These are phyloP conservation scores for Ypsolopha scabrella DNA, from an alignment of 2,888 invertebrate genomes.

Conservation along the genomic window DNA sequence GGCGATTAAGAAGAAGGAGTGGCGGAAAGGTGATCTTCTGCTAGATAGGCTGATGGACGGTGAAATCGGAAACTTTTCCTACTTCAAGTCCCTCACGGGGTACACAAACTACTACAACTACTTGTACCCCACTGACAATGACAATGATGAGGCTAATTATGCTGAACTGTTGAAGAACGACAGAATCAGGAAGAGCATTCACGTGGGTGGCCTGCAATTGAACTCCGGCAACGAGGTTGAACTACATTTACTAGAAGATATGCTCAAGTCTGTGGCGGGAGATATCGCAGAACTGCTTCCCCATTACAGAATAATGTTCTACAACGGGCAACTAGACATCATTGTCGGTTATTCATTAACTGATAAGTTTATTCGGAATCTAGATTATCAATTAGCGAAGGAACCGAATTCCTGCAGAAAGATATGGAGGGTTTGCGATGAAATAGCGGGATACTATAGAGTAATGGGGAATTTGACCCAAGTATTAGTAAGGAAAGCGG, in stretches of 20 bases:
- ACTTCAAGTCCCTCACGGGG: slow-evolving; percentile 77
- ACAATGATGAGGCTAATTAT: slow-evolving; percentile 44
- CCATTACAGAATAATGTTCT: slow-evolving; percentile 68
- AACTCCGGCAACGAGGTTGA: slow-evolving; percentile 58
- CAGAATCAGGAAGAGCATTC: slow-evolving; percentile 62
- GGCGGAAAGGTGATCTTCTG: slow-evolving; percentile 74
- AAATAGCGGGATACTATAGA: slow-evolving; percentile 81
- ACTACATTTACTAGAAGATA: slow-evolving; percentile 60
- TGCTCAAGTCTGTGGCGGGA: slow-evolving; percentile 69
- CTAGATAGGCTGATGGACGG: slow-evolving; percentile 76
- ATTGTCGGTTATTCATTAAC: slow-evolving; percentile 71
- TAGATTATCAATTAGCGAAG: slow-evolving; percentile 73
- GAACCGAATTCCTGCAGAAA: slow-evolving; percentile 71
- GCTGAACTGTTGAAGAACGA: slow-evolving; percentile 35
- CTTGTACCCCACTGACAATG: slow-evolving; percentile 59
- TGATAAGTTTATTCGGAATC: slow-evolving; percentile 74
- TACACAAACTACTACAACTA: slow-evolving; percentile 82
- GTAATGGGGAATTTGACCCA: slow-evolving; percentile 78
- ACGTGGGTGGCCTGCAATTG: slow-evolving; percentile 73
- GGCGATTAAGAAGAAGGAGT: slow-evolving; percentile 73
- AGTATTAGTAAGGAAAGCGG: slow-evolving; percentile 79
- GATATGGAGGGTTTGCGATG: slow-evolving; percentile 75
- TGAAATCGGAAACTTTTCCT: slow-evolving; percentile 35
- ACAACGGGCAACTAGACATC: slow-evolving; percentile 77
- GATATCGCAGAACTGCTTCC: slow-evolving; percentile 51